Evolutionary conservation across 1,140 invertebrate species (phyloP), one percentile per base, ranked within the genome.

Genomic region (Ips typographus): DNA sequence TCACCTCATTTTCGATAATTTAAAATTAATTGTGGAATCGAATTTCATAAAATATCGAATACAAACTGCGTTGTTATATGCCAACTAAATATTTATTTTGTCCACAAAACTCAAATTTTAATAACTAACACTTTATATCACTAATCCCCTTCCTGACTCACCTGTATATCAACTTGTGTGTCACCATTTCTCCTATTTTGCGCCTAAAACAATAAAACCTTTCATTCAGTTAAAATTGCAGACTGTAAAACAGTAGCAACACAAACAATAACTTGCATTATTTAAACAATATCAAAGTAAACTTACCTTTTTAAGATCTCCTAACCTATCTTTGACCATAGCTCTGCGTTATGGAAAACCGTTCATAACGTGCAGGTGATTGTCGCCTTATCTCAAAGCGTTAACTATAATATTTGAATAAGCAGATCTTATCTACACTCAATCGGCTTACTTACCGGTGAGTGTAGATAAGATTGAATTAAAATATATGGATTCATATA

Each of bases 251-350:
- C 22, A 49, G 1, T 49, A 8, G 6, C 1, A 49, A 49, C 22
- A 1, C 22, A 6, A 49, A 8, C 1, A 49, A 49, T 49, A 22
- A 22, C 22, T 22, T 0, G 22, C 22, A 22, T 49, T 49, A 49
- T 49, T 49, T 22, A 49, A 8, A 49, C 7, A 49, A 6, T 49
- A 49, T 6, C 3, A 22, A 22, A 22, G 22, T 22, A 22, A 49
- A 22, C 44, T 55, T 55, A 55, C 60, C 65, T 68, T 68, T 6
- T 38, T 42, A 37, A 72, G 65, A 36, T 72, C 70, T 47, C 55
- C 56, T 68, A 72, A 72, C 60, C 70, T 68, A 65, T 72, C 65
- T 68, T 65, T 72, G 22, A 22, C 63, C 70, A 72, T 72, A 2
- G 52, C 36, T 38, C 2, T 22, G 47, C 22, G 5, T 58, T 22